Conservation (phyloP, 2,888 invertebrate genomes). For the Trichogramma evanescens region DNA sequence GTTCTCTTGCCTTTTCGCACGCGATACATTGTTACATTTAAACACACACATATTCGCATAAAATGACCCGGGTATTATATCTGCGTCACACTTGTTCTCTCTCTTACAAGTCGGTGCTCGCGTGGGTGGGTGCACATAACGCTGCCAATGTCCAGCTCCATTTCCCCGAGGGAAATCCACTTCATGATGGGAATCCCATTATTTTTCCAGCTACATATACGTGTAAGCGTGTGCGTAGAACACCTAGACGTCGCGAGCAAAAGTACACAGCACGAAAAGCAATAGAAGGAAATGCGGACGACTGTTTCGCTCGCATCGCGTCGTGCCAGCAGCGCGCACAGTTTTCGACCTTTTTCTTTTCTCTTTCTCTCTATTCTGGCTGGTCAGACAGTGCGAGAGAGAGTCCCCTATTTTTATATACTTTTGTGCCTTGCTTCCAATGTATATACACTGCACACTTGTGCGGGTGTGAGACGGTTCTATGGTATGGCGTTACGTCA, state of each 20-base stretch:
- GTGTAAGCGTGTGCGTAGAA: slow-evolving; percentile 33
- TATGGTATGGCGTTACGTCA: too few species aligned
- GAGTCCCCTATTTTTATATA: not conserved
- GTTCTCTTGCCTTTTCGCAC: too few species aligned
- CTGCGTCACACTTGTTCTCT: too few species aligned
- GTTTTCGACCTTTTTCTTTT: not conserved
- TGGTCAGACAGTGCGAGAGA: not conserved
- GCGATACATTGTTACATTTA: too few species aligned
- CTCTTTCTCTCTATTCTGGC: not conserved
- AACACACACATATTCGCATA: too few species aligned
- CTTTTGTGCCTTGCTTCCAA: too few species aligned
- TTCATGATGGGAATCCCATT: slow-evolving; percentile 49
- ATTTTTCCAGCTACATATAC: slow-evolving; percentile 41
- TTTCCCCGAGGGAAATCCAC: slow-evolving; percentile 45
- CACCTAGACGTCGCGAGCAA: slow-evolving; percentile 22
- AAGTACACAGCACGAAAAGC: too few species aligned
- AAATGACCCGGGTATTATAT: too few species aligned
- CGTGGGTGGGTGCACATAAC: too few species aligned
- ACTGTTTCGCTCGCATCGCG: slow-evolving; percentile 26
- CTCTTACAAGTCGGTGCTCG: too few species aligned
- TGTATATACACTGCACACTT: too few species aligned
- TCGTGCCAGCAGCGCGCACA: not conserved
- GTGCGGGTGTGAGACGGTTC: too few species aligned
- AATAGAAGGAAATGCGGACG: slow-evolving; percentile 14
- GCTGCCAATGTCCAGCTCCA: slow-evolving; percentile 43